These are phyloP conservation scores for Brachyalestes nurse DNA, from an alignment of 2,797 vertebrate species.

Conservation along the genomic window DNA sequence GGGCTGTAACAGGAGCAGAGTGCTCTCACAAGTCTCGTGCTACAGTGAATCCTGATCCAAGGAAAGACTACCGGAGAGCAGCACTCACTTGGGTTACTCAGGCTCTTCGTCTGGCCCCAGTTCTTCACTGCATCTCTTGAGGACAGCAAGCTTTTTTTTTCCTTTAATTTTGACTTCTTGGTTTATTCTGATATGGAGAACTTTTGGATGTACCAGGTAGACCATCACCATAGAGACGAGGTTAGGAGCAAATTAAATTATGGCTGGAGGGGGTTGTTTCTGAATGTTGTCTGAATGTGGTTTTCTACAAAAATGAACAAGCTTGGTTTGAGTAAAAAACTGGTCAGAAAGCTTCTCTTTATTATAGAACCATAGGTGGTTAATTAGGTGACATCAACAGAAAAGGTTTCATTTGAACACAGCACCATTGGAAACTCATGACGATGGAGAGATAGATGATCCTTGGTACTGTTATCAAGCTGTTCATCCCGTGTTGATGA, in stretches of 20 bases:
- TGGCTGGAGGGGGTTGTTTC: not conserved
- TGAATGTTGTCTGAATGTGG: not conserved
- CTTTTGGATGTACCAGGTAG: slow-evolving; percentile 83
- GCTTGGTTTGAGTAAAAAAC: too few species aligned
- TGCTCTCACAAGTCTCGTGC: slow-evolving; percentile 66
- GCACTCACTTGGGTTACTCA: slow-evolving; percentile 4
- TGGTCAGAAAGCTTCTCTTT: not conserved
- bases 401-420: not conserved
- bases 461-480: not conserved
- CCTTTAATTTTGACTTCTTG: not conserved
- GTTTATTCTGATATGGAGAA: slow-evolving; percentile 80
- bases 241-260: slow-evolving; percentile 59
- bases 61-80: slow-evolving; percentile 44
- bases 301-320: too few species aligned
- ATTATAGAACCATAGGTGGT: not conserved
- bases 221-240: slow-evolving; percentile 75
- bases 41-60: slow-evolving; percentile 60
- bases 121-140: slow-evolving; percentile 1
- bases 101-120: not conserved
- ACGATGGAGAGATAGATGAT: not conserved
- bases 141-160: not conserved
- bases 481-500: slow-evolving; percentile 5
- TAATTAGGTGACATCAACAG: not conserved
- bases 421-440: not conserved
- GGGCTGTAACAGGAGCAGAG: slow-evolving; percentile 56